A percentile compares a stretch with the other conserved stretches of the same genome.
phyloP scores from a whole-genome alignment of 2,797 vertebrate genomes.

The Myiotriccus ornatus region DNA sequence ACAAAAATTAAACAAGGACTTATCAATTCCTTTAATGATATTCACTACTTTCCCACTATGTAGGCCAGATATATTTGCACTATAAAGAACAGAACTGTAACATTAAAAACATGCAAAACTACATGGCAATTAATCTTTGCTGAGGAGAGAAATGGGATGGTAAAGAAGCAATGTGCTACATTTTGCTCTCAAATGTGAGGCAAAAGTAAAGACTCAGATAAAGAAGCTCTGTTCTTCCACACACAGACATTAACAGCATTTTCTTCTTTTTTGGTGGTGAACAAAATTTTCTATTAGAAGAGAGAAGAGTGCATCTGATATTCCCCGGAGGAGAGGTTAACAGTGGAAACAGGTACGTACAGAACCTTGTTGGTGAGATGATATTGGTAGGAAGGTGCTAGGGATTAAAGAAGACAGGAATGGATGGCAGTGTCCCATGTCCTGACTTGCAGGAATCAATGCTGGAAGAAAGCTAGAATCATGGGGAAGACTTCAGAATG shows the following conservation, averaged over 20 bases:
- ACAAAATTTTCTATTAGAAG: not conserved
- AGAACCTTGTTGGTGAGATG: not conserved
- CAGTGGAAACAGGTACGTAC: not conserved
- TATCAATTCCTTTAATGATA: not conserved
- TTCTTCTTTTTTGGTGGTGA: not conserved
- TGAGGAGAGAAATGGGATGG: not conserved
- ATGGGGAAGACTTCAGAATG: not conserved
- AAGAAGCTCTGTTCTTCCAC: not conserved
- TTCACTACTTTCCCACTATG: not conserved
- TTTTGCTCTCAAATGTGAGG: not conserved
- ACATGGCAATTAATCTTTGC: not conserved
- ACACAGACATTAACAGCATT: not conserved
- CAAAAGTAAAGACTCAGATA: not conserved
- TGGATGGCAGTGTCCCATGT: not conserved
- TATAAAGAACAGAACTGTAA: not conserved
- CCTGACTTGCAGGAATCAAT: not conserved
- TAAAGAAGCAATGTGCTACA: not conserved
- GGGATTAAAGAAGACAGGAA: not conserved
- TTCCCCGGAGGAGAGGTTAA: not conserved
- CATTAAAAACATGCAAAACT: not conserved
- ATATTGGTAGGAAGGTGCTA: not conserved
- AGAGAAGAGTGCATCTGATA: not conserved
- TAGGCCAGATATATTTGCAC: not conserved
- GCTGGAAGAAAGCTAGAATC: not conserved
- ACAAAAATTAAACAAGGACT: conserved; percentile 8